These are phyloP conservation scores for Bubo bubo DNA, from an alignment of 2,113 vertebrate genomes.

Conservation along the genomic window DNA sequence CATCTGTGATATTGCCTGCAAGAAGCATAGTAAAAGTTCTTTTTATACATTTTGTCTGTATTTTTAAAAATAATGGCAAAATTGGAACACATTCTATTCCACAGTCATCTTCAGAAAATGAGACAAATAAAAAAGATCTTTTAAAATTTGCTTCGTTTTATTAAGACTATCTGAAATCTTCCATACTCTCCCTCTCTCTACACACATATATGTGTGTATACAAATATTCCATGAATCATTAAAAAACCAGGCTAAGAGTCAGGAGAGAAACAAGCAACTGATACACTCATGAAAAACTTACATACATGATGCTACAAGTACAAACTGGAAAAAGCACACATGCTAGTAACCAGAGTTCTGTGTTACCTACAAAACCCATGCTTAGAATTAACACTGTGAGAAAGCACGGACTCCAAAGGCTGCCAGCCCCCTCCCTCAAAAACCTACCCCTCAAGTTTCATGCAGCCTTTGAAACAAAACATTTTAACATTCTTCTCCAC, in stretches of 20 bases:
- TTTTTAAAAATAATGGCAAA: background rate
- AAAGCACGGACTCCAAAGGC: accelerated
- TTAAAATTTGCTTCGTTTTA: background rate
- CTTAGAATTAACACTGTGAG: background rate
- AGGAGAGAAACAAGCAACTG: background rate
- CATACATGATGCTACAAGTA: background rate
- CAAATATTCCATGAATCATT: background rate
- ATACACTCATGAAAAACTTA: background rate
- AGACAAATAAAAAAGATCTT: background rate
- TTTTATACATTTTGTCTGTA: background rate
- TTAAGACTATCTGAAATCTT: background rate
- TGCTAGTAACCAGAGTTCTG: background rate
- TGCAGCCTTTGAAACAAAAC: background rate
- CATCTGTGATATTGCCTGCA: accelerated
- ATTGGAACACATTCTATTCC: background rate
- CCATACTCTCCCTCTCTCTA: background rate
- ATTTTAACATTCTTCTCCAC: background rate
- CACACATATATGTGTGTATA: accelerated
- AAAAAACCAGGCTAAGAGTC: background rate
- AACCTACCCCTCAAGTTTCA: background rate
- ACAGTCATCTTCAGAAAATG: background rate
- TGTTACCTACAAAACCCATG: accelerated
- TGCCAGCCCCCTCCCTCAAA: background rate
- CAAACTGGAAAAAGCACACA: background rate
- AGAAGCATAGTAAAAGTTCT: background rate